Evolutionary conservation across 2,113 vertebrate genomes (phyloP).

Genomic region (Microtus oregoni): DNA sequence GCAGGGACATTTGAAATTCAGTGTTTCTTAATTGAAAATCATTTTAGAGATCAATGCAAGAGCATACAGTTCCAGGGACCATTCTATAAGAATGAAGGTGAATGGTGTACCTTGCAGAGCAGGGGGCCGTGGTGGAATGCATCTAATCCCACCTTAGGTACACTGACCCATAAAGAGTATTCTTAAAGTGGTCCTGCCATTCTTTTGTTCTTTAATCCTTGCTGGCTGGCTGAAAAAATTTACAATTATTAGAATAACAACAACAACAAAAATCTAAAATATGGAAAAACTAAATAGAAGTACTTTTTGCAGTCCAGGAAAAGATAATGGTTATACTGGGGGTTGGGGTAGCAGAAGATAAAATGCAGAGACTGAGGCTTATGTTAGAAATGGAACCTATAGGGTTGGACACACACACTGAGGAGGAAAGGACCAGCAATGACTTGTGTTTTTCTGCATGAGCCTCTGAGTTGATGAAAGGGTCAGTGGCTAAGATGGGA

Average conservation of each 20-base stretch:
- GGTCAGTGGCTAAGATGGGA: not conserved
- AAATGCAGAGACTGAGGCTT: not conserved
- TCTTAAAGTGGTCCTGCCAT: not conserved
- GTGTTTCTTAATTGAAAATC: not conserved
- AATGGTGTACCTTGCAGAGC: not conserved
- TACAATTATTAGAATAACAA: not conserved
- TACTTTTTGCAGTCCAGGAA: not conserved
- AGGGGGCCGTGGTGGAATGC: too few relatives aligned
- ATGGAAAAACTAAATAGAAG: not conserved
- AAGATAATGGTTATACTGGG: not conserved
- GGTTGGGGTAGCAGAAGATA: fast-evolving
- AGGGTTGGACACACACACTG: not conserved
- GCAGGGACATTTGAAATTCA: not conserved
- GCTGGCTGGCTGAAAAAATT: not conserved
- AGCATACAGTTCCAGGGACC: not conserved
- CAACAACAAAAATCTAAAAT: not conserved
- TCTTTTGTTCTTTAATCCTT: not conserved
- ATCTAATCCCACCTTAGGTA: not conserved
- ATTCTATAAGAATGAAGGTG: not conserved
- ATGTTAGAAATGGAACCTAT: not conserved
- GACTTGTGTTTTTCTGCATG: not conserved
- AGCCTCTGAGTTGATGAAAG: not conserved
- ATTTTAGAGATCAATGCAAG: not conserved
- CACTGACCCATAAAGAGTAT: not conserved
- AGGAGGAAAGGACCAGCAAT: not conserved